These are phyloP conservation scores for Argynnis bischoffii DNA, from an alignment of 2,888 invertebrate genomes.

Conservation along the genomic window DNA sequence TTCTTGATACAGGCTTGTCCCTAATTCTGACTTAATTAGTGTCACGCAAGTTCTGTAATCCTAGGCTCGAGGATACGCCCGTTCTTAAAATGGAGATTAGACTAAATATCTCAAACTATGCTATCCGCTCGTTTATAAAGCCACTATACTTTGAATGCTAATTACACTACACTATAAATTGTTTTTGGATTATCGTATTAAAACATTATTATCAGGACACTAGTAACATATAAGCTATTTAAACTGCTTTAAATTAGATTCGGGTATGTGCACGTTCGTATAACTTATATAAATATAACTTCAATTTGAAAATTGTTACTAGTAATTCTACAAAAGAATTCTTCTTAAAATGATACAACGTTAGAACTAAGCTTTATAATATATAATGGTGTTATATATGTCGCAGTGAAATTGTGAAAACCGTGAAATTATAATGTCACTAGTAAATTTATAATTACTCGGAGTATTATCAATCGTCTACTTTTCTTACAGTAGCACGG, in stretches of 20 bases:
- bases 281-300: too few relatives aligned
- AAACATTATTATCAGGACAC: slow-evolving; percentile 9
- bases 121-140: slow-evolving; percentile 67
- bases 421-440: too few relatives aligned
- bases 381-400: too few relatives aligned
- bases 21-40: slow-evolving; percentile 82
- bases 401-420: too few relatives aligned
- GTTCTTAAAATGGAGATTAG: slow-evolving; percentile 83
- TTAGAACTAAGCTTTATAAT: too few relatives aligned
- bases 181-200: slow-evolving; percentile 19
- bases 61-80: slow-evolving; percentile 78
- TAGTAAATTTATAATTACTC: too few relatives aligned
- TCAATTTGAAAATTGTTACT: too few relatives aligned
- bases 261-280: too few relatives aligned
- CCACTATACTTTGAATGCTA: slow-evolving; percentile 51
- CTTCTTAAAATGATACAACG: slow-evolving; percentile 44
- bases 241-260: too few relatives aligned
- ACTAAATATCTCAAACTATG: slow-evolving; percentile 77
- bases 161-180: slow-evolving; percentile 27
- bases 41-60: slow-evolving; percentile 82
- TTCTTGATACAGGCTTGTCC: slow-evolving; percentile 79
- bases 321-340: slow-evolving; percentile 65
- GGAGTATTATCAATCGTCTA: too few relatives aligned
- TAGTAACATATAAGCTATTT: too few relatives aligned
- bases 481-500: too few relatives aligned